Evolutionary conservation across 2,888 invertebrate genomes (phyloP), one percentile per base, ranked within the genome.

Genomic region (Pheosia tremula): DNA sequence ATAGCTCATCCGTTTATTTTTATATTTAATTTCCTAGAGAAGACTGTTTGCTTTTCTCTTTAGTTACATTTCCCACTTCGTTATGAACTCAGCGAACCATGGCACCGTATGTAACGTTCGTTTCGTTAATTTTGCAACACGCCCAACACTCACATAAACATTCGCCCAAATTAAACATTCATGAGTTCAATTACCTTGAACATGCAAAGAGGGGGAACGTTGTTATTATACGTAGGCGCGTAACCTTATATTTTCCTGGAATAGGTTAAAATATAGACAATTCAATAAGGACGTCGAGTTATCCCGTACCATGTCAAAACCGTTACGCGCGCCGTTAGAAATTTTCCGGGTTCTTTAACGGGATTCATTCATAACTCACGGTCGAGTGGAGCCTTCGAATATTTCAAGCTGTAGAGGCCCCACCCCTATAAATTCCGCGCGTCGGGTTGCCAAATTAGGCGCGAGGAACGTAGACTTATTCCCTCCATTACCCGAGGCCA

Each of bases 371-470:
- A 93, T 93, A 93, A 93, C 92, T 92, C 90, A 91, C 91, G 91
- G 91, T 71, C 89, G 92, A 93, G 89, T 88, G 90, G 89, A 90
- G 88, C 89, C 87, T 91, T 91, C 93, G 89, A 93, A 93, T 92
- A 92, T 93, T 93, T 91, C 92, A 92, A 87, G 86, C 88, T 85
- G 89, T 85, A 87, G 81, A 84, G 81, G 80, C 86, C 82, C 85
- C 87, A 84, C 84, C 89, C 86, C 88, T 83, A 93, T 93, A 93
- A 93, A 93, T 93, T 93, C 93, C 92, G 89, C 87, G 91, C 90
- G 90, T 91, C 92, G 91, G 90, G 90, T 87, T 92, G 93, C 93
- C 92, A 93, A 93, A 93, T 93, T 93, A 93, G 93, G 93, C 93
- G 93, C 87, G 87, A 92, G 91, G 83, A 90, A 85, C 83, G 87